A percentile compares a stretch with the other conserved stretches of the same genome.
These are phyloP conservation scores for Leptosomus discolor DNA, from an alignment of 2,113 vertebrate species.

Conservation along the genomic window DNA sequence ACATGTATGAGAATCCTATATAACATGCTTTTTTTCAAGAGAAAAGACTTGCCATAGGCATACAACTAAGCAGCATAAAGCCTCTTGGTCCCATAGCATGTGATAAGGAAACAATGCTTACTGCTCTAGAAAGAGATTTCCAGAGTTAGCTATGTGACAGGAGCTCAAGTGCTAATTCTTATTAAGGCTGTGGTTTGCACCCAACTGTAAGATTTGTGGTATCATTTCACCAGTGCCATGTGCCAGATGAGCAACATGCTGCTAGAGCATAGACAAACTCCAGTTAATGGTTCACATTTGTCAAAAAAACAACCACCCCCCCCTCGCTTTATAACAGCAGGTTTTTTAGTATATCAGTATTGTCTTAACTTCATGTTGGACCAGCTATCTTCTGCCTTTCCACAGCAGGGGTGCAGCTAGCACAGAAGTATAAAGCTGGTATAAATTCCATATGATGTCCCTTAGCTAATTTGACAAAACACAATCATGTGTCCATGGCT, in stretches of 20 bases:
- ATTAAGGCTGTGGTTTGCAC: constrained; percentile 2
- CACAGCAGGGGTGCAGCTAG: constrained; percentile 46
- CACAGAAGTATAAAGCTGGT: constrained; percentile 52
- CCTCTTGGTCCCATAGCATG: not conserved
- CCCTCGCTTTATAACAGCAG: not conserved
- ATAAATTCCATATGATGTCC: constrained; percentile 62
- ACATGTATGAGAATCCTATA: not conserved
- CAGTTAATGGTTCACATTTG: not conserved
- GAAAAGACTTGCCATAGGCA: not conserved
- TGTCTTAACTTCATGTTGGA: not conserved
- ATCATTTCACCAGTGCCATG: not conserved
- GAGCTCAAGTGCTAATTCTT: not conserved
- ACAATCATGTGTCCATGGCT: constrained; percentile 67
- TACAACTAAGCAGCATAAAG: not conserved
- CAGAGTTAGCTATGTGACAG: not conserved
- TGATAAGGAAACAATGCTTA: not conserved
- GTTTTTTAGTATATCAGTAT: not conserved
- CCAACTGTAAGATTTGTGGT: not conserved
- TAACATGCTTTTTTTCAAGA: not conserved
- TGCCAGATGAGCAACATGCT: not conserved
- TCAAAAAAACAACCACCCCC: not conserved
- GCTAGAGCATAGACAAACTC: not conserved
- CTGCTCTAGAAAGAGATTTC: not conserved
- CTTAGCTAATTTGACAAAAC: constrained; percentile 65
- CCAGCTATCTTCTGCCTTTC: constrained; percentile 32